phyloP scores from a whole-genome alignment of 2,888 invertebrate species.

The Odontothrips loti region DNA sequence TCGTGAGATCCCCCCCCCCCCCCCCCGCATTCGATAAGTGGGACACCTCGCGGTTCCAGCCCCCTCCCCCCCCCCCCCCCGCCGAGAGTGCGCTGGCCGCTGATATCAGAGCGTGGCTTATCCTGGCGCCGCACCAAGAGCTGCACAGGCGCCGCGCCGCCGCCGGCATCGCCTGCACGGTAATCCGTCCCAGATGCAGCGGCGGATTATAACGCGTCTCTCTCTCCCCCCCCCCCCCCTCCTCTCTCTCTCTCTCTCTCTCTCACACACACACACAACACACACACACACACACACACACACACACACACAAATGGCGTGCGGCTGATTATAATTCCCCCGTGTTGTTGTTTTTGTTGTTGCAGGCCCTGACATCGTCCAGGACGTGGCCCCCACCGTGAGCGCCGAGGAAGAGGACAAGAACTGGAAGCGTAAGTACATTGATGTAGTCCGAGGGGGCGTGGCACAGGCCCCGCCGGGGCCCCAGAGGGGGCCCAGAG shows the following conservation, averaged over 20 bases:
- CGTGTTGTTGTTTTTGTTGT: slow-evolving; percentile 43
- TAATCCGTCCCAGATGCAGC: too few relatives aligned
- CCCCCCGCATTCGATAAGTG: too few relatives aligned
- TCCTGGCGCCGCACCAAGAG: background rate
- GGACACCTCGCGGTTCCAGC: too few relatives aligned
- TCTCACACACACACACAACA: too few relatives aligned
- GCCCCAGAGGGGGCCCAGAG: background rate
- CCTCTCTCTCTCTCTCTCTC: background rate
- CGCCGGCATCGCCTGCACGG: too few relatives aligned
- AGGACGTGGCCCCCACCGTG: slow-evolving; percentile 63
- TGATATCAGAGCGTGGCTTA: background rate
- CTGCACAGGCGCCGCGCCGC: too few relatives aligned
- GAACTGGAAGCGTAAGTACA: slow-evolving; percentile 72
- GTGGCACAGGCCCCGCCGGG: background rate
- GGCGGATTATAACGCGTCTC: too few relatives aligned
- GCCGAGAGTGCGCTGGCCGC: background rate
- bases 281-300: too few relatives aligned
- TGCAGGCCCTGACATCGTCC: slow-evolving; percentile 68
- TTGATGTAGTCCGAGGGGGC: background rate
- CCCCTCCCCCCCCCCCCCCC: background rate
- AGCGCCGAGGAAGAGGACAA: slow-evolving; percentile 71
- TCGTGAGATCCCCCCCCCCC: too few relatives aligned
- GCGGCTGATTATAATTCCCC: background rate
- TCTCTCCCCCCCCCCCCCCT: too few relatives aligned
- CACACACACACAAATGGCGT: background rate